A percentile compares a stretch with the other conserved stretches of the same genome.
These are phyloP conservation scores for Sardinella longiceps DNA, from an alignment of 2,797 vertebrate species.

Conservation along the genomic window DNA sequence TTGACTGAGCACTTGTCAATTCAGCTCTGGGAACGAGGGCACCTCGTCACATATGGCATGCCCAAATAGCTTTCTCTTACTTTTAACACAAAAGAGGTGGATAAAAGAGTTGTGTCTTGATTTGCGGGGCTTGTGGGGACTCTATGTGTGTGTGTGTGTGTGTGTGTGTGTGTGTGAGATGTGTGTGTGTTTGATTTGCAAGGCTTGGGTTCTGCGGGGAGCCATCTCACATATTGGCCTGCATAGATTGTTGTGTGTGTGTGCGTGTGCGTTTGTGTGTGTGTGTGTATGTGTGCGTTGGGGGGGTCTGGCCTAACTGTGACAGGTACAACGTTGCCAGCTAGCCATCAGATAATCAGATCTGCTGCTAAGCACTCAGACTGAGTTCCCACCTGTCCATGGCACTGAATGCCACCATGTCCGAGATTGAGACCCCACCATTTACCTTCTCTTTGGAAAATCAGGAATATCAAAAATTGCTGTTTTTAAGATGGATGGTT, in stretches of 20 bases:
- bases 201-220: not conserved
- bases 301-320: not conserved
- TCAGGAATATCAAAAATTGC: not conserved
- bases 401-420: not conserved
- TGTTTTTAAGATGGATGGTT: not conserved
- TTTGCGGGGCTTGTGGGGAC: not conserved
- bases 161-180: not conserved
- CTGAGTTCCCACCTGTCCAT: not conserved
- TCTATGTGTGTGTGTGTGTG: not conserved
- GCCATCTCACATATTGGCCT: not conserved
- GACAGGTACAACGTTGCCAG: not conserved
- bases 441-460: not conserved
- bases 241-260: not conserved
- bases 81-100: not conserved
- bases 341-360: constrained; percentile 1
- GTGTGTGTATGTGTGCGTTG: too few species aligned
- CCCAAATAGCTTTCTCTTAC: not conserved
- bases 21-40: not conserved
- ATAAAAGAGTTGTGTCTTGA: not conserved
- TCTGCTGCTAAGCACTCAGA: not conserved
- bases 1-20: constrained; percentile 10
- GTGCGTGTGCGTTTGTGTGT: too few species aligned
- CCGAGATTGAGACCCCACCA: not conserved
- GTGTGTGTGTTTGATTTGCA: not conserved
- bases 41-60: not conserved